Percentiles rank a stretch among this genome's conserved stretches.
phyloP scores from a whole-genome alignment of 1,140 invertebrate genomes.

The Drosophila aff. region DNA sequence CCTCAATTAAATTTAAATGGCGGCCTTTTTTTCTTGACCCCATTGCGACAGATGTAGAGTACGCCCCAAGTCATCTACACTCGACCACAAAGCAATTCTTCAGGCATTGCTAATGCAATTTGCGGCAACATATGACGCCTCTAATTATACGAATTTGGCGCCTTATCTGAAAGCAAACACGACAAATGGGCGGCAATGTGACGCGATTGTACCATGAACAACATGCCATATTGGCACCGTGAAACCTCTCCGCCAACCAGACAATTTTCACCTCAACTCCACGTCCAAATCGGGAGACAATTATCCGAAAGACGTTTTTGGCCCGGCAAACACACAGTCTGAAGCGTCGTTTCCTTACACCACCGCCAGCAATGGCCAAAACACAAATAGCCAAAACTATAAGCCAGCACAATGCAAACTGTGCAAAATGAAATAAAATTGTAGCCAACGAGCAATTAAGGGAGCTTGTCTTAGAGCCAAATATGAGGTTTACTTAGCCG shows the following conservation, averaged over 20 bases:
- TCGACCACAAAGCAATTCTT: constrained; percentile 28
- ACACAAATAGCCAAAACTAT: constrained; percentile 32
- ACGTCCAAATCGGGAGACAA: constrained; percentile 63
- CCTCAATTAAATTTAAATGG: background rate
- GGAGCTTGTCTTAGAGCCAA: constrained; percentile 41
- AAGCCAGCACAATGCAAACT: constrained; percentile 19
- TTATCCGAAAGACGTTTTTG: constrained; percentile 66
- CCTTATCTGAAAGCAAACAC: constrained; percentile 75
- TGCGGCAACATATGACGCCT: constrained; percentile 69
- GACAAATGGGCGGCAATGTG: constrained; percentile 71
- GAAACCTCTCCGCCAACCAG: constrained; percentile 37
- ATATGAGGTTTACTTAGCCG: constrained; percentile 48
- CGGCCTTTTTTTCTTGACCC: background rate
- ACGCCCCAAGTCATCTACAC: background rate
- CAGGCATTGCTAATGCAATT: constrained; percentile 67
- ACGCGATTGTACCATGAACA: constrained; percentile 46
- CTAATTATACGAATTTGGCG: constrained; percentile 78
- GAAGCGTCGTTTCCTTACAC: constrained; percentile 60
- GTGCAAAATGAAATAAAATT: constrained; percentile 36
- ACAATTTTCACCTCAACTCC: constrained; percentile 70
- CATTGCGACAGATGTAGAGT: constrained; percentile 7
- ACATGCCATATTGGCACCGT: constrained; percentile 42
- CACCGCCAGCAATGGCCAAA: constrained; percentile 59
- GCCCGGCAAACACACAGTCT: constrained; percentile 49
- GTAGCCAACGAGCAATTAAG: constrained; percentile 59